Percentiles rank a stretch among this genome's conserved stretches.
Evolutionary conservation across 2,113 vertebrate species (phyloP).

Genomic region (Paradoxurus hermaphroditus): DNA sequence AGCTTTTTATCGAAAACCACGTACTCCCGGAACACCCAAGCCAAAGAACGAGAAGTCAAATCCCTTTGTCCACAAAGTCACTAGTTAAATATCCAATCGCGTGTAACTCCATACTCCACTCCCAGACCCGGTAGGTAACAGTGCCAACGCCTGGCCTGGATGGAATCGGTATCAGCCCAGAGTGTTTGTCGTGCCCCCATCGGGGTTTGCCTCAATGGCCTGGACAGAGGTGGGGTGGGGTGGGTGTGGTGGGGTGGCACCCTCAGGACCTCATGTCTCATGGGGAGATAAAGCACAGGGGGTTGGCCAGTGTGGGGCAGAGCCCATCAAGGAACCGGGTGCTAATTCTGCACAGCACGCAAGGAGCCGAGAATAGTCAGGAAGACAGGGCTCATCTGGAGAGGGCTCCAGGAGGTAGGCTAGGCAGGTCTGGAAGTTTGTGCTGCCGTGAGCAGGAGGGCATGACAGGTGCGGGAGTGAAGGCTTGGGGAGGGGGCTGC

Average conservation of each 20-base stretch:
- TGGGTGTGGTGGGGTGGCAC: not conserved
- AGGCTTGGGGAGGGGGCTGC: not conserved
- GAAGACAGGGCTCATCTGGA: not conserved
- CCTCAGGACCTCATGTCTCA: not conserved
- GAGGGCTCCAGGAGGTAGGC: not conserved
- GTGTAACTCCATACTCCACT: not conserved
- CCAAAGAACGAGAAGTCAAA: slow-evolving; percentile 58
- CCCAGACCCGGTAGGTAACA: not conserved
- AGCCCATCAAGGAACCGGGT: not conserved
- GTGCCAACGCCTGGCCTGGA: not conserved
- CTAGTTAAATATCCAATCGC: slow-evolving; percentile 55
- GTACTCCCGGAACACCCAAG: not conserved
- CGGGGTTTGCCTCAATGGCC: not conserved
- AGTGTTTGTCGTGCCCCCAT: not conserved
- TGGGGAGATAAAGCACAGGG: not conserved
- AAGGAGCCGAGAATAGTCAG: not conserved
- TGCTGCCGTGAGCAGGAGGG: not conserved
- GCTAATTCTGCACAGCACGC: not conserved
- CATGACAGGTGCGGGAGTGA: not conserved
- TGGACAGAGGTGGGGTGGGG: not conserved
- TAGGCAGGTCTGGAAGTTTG: not conserved
- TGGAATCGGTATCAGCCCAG: not conserved
- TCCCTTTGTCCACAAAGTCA: slow-evolving; percentile 63
- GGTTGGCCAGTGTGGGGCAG: not conserved
- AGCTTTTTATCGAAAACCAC: slow-evolving; percentile 35